These are phyloP conservation scores for Isichthys henryi DNA, from an alignment of 2,113 vertebrate genomes.

Conservation along the genomic window DNA sequence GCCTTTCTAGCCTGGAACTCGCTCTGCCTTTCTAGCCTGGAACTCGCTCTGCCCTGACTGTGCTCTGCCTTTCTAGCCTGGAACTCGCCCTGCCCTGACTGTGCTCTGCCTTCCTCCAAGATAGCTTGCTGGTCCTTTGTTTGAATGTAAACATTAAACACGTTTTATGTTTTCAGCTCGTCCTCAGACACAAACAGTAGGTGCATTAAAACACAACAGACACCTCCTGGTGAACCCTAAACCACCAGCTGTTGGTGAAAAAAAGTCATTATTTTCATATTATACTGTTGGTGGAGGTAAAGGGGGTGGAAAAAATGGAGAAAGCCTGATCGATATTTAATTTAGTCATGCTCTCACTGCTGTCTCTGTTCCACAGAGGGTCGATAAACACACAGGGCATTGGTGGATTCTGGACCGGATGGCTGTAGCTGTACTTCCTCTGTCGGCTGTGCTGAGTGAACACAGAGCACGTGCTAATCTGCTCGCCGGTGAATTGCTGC, in stretches of 20 bases:
- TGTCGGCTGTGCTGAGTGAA: neutral
- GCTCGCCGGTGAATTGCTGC: neutral
- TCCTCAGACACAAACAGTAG: neutral
- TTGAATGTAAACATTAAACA: neutral
- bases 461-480: slow-evolving; percentile 2
- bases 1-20: too few species aligned
- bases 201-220: neutral
- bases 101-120: neutral
- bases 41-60: too few species aligned
- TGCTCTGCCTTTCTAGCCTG: too few species aligned
- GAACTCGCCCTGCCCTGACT: too few species aligned
- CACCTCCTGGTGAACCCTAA: neutral
- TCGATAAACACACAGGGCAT: neutral
- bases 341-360: neutral
- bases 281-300: neutral
- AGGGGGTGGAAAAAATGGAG: neutral
- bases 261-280: neutral
- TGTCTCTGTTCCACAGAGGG: neutral
- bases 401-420: neutral
- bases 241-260: neutral
- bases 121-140: neutral
- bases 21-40: too few species aligned
- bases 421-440: neutral
- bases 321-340: neutral
- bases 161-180: neutral